Evolutionary conservation across 2,888 invertebrate genomes (phyloP).

Genomic region (Stegophylla sp.): DNA sequence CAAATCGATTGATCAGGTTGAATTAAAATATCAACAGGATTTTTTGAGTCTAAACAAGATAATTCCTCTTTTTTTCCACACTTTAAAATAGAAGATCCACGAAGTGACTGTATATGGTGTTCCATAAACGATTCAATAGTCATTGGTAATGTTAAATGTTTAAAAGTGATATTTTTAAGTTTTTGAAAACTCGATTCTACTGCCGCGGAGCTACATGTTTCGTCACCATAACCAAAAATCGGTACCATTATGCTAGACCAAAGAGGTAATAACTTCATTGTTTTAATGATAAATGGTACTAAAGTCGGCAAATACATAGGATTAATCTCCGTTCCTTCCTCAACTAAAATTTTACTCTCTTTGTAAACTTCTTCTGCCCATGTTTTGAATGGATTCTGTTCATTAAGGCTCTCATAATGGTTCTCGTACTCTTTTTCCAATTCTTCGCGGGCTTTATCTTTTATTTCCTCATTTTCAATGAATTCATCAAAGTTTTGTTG

Average conservation of each 20-base stretch:
- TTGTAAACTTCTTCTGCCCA: not conserved
- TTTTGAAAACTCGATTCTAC: conserved; percentile 27
- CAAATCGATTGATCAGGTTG: not conserved
- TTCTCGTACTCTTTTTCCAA: not conserved
- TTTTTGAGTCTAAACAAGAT: not conserved
- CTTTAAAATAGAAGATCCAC: conserved; percentile 2
- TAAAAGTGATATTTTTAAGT: conserved; percentile 11
- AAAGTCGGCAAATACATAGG: conserved; percentile 18
- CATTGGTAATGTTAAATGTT: not conserved
- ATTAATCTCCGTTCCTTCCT: conserved; percentile 3
- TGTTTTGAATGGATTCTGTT: conserved; percentile 2
- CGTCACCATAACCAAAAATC: conserved; percentile 18
- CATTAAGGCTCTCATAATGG: not conserved
- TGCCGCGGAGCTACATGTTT: conserved; percentile 11
- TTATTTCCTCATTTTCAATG: not conserved
- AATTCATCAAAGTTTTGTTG: not conserved
- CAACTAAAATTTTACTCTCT: not conserved
- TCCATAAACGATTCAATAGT: not conserved
- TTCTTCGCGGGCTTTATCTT: not conserved
- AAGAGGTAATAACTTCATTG: not conserved
- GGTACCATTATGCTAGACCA: conserved; percentile 20
- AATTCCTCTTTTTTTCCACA: not conserved
- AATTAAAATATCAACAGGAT: not conserved
- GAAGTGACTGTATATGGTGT: not conserved
- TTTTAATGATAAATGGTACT: not conserved